phyloP scores from a whole-genome alignment of 2,888 invertebrate species.

The Diaprepes abbreviatus region DNA sequence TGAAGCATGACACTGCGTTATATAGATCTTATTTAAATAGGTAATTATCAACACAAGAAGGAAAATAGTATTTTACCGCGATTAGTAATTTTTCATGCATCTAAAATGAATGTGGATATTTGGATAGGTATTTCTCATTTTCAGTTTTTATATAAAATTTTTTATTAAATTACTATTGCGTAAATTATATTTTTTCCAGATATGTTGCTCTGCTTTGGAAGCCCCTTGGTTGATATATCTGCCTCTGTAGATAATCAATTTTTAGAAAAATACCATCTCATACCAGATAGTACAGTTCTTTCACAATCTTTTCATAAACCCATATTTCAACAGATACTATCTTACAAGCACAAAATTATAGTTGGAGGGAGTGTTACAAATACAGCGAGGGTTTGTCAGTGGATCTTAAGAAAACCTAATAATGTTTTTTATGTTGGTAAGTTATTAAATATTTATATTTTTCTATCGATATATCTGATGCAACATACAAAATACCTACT shows the following conservation, averaged over 20 bases:
- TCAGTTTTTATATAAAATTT: no score
- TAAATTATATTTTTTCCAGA: not conserved
- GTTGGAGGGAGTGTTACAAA: slow-evolving; percentile 37
- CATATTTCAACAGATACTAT: slow-evolving; percentile 25
- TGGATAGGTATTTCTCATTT: not conserved
- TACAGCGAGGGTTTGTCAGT: slow-evolving; percentile 29
- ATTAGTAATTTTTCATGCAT: no score
- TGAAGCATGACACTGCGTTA: not conserved
- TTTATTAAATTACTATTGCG: no score
- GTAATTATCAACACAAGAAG: not conserved
- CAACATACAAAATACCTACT: no score
- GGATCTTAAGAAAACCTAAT: slow-evolving; percentile 2
- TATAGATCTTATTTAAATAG: not conserved
- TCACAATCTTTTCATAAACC: not conserved
- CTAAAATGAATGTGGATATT: no score
- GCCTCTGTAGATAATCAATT: slow-evolving; percentile 9
- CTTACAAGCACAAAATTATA: slow-evolving; percentile 8
- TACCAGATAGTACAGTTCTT: not conserved
- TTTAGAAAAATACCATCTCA: slow-evolving; percentile 24
- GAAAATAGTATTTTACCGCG: no score
- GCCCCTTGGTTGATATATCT: slow-evolving; percentile 32
- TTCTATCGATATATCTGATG: no score
- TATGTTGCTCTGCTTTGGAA: slow-evolving; percentile 39
- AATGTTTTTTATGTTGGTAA: slow-evolving; percentile 26
- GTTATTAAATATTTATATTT: not conserved